Evolutionary conservation across 2,888 invertebrate genomes (phyloP), one percentile per base, ranked within the genome.

Genomic region (Leptopilina drosophilae): DNA sequence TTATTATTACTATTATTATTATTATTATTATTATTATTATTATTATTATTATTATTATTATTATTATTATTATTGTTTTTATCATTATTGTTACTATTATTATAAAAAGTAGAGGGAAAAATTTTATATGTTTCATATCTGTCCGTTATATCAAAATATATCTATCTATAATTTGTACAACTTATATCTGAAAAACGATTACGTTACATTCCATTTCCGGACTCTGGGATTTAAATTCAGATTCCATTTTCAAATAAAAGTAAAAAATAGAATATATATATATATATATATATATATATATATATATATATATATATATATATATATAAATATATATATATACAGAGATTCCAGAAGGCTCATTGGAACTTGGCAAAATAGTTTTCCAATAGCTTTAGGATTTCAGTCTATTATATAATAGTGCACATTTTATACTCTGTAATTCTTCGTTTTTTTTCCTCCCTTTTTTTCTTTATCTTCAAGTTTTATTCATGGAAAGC

Each of bases 291-390:
- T n/a, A n/a, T n/a, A n/a, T n/a, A n/a, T n/a, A n/a, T n/a, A n/a
- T n/a, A n/a, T n/a, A n/a, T n/a, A n/a, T n/a, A n/a, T n/a, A n/a
- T n/a, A n/a, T n/a, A n/a, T n/a, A n/a, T n/a, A n/a, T n/a, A n/a
- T n/a, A n/a, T n/a, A n/a, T n/a, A n/a, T n/a, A n/a, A n/a, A n/a
- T n/a, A 7, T 62, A 33, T 33, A 7, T 62, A 62, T 62, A 62
- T 62, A 62, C 62, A 62, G 20, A 62, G 62, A 62, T 8, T 62
- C 20, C 62, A 62, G 62, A 62, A 62, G 62, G 20, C 62, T 62
- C 62, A 62, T 62, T 62, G 62, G 15, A 62, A 62, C 62, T 62
- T 62, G 62, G 62, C 62, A 62, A 62, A 62, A 62, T 62, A 62
- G 62, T 62, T 62, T 62, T 62, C 62, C 62, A 20, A 62, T 62